These are phyloP conservation scores for Australoheros scitulus DNA, from an alignment of 2,113 vertebrate species.

Conservation along the genomic window DNA sequence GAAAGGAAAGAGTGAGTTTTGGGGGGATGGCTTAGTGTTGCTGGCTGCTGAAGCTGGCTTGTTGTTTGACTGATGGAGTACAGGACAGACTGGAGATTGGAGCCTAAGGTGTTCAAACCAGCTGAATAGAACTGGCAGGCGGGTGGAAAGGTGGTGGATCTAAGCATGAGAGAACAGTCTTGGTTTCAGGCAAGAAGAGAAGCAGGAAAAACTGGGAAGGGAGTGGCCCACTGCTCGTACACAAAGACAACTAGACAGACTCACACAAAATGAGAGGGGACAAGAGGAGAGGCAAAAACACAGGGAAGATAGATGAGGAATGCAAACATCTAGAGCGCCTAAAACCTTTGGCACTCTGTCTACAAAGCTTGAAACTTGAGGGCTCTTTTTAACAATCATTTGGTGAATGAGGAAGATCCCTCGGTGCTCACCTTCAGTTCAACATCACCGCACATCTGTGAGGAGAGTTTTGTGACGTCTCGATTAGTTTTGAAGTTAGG, in stretches of 20 bases:
- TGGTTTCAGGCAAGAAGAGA: rapidly evolving
- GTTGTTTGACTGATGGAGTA: background rate
- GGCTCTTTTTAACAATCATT: background rate
- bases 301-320: background rate
- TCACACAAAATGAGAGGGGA: rapidly evolving
- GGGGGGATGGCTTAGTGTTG: rapidly evolving
- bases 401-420: background rate
- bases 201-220: background rate
- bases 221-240: background rate
- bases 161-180: background rate
- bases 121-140: background rate
- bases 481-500: too few relatives aligned
- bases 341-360: background rate
- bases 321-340: background rate
- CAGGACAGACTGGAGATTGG: background rate
- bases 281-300: background rate
- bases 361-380: rapidly evolving
- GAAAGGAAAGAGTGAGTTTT: rapidly evolving
- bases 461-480: background rate
- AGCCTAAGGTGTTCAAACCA: rapidly evolving
- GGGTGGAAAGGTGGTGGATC: rapidly evolving
- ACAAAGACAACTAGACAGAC: background rate
- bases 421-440: too few relatives aligned
- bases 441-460: too few relatives aligned
- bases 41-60: rapidly evolving